phyloP scores from a whole-genome alignment of 2,113 vertebrate genomes.

The Thermophis baileyi region DNA sequence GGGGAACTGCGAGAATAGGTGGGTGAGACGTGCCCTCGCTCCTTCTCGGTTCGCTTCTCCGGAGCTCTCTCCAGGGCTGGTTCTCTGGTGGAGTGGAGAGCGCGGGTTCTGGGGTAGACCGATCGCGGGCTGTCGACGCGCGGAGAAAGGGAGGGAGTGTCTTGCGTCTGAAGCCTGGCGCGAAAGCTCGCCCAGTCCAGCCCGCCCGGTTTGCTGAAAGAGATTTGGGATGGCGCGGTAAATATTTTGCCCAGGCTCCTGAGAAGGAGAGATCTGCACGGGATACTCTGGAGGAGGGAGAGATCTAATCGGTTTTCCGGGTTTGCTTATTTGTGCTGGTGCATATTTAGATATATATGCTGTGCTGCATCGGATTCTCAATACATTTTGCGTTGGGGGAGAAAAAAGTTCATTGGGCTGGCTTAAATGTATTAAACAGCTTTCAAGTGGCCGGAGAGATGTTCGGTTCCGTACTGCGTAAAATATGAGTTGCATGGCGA shows the following conservation, averaged over 20 bases:
- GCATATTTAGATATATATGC: background rate
- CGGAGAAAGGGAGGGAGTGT: background rate
- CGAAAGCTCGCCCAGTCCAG: background rate
- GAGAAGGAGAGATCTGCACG: background rate
- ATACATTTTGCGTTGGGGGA: background rate
- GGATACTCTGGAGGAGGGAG: background rate
- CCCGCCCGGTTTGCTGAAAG: background rate
- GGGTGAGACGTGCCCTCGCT: background rate
- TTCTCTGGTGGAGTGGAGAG: background rate
- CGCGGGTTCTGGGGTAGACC: background rate
- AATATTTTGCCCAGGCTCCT: background rate
- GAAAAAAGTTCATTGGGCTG: background rate
- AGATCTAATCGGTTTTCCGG: background rate
- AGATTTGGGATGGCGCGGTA: background rate
- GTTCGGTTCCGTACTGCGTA: background rate
- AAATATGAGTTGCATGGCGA: background rate
- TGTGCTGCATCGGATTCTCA: background rate
- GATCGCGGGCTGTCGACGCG: background rate
- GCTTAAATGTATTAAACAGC: background rate
- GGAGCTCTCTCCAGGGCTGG: background rate
- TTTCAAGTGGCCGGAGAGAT: background rate
- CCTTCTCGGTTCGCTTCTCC: background rate
- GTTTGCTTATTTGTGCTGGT: too few relatives aligned
- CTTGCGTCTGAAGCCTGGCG: background rate
- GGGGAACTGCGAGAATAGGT: background rate